Base-by-base conservation (phyloP, 2,113 vertebrate genomes). In the Sinocyclocheilus grahami region DNA sequence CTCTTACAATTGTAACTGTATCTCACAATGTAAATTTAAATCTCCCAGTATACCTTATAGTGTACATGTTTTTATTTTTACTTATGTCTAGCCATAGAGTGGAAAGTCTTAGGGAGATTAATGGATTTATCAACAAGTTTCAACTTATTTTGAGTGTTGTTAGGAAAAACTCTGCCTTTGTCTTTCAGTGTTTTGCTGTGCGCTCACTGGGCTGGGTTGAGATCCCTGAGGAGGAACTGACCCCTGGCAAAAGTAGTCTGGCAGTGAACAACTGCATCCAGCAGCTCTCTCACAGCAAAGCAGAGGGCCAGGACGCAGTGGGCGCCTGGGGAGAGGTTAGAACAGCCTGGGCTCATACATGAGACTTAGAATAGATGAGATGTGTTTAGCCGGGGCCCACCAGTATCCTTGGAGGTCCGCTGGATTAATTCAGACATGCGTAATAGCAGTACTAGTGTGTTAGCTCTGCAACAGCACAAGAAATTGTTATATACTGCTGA, bases 201-300 rank as follows among this genome's bases (percentile, higher is more conserved):
- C 96, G 96, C 4, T 99, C 97, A 0, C 93, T 99, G 89, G 98
- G 98, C 58, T 99, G 98, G 97, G 95, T 99, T 88, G 97, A 99
- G 93, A 96, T 99, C 78, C 97, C 97, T 0, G 98, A 99, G 91
- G 98, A 99, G 90, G 98, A 99, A 90, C 87, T 99, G 88, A 95
- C 96, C 74, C 98, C 98, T 0, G 98, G 98, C n/a, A 97, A 97
- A 89, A 99, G 98, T 94, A 98, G 98, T 90, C 96, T 99, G 0
- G 97, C 96, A 0, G 96, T 99, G 90, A 99, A 97, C 91, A 98
- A 99, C 86, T 97, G 97, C 89, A 99, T 99, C 93, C 98, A 99
- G 92, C 98, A 98, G 93, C 95, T 99, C 90, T 97, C 98, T 80
- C 96, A 96, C 92, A 95, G 94, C 91, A 93, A 92, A 72, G 93